Evolutionary conservation across 2,888 invertebrate species (phyloP), one percentile per base, ranked within the genome.

Genomic region (Cremastobaeus sp.): DNA sequence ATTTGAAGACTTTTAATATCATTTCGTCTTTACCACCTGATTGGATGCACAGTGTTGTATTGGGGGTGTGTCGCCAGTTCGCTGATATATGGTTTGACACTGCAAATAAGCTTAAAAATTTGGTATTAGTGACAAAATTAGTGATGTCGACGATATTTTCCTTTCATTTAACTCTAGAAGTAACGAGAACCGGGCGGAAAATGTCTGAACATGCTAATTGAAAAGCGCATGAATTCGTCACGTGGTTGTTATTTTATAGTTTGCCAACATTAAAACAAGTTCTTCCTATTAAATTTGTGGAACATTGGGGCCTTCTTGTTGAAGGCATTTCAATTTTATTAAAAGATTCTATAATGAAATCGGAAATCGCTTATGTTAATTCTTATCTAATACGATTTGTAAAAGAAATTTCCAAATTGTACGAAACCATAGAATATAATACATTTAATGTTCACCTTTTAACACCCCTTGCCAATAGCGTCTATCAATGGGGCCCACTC

Each of bases 221-320:
- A 59, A 72, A 72, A 37, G 72, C 65, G 28, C 72, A 72, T 34
- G 65, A 65, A 47, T 72, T 21, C 14, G 48, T 65, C 1, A 39
- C 17, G 2, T 72, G 57, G 64, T 39, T 72, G 11, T 17, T 59
- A 25, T 59, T 59, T 35, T 20, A 59, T 21, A 59, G 45, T 9
- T 14, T 59, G 6, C 35, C 45, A 1, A 43, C 14, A 28, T 32
- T 73, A 14, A 68, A 73, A 54, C 47, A 48, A 52, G 34, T 52
- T 35, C 12, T 66, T 17, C 35, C 52, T 6, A 12, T 9, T 4
- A 54, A 37, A 60, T 72, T 37, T 41, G 37, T 60, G 6, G 34
- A 52, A 32, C 66, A 72, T 57, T 64, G 55, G 64, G 32, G 34
- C 5, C 30, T 71, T 14, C 48, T 64, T 32, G 60, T 71, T 17